A percentile compares a stretch with the other conserved stretches of the same genome.
phyloP scores from a whole-genome alignment of 2,797 vertebrate species.

The Todus mexicanus region DNA sequence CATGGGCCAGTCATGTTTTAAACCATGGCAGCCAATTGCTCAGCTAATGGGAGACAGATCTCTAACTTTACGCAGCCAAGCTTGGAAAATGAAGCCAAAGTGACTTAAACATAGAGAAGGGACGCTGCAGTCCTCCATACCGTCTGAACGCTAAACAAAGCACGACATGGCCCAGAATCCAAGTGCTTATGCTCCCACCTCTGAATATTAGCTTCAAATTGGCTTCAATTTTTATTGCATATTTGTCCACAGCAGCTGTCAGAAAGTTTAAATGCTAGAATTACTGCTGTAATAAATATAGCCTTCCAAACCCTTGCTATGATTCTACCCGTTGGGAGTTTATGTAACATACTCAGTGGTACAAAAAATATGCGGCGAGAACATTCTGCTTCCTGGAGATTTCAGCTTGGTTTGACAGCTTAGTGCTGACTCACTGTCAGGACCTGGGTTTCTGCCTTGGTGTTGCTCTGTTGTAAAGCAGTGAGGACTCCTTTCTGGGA shows the following conservation, averaged over 20 bases:
- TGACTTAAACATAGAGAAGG: not conserved
- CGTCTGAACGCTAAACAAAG: not conserved
- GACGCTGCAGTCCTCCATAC: not conserved
- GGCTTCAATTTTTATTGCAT: not conserved
- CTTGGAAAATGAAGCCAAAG: not conserved
- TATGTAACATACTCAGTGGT: slow-evolving; percentile 41
- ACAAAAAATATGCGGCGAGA: slow-evolving; percentile 1
- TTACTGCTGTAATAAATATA: slow-evolving; percentile 53
- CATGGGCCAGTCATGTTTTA: not conserved
- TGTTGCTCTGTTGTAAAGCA: not conserved
- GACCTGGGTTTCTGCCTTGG: not conserved
- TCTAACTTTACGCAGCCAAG: not conserved
- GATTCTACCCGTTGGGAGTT: slow-evolving; percentile 35
- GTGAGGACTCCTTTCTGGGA: not conserved
- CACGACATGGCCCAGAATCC: not conserved
- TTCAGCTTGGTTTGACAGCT: slow-evolving; percentile 22
- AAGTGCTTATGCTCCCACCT: not conserved
- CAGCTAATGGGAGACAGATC: not conserved
- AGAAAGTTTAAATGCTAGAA: slow-evolving; percentile 46
- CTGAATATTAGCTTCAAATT: slow-evolving; percentile 15
- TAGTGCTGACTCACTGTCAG: slow-evolving; percentile 40
- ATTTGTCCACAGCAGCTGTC: slow-evolving; percentile 59
- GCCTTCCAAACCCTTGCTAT: slow-evolving; percentile 28
- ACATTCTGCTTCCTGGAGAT: slow-evolving; percentile 30
- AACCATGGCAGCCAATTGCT: not conserved